Evolutionary conservation across 2,797 vertebrate species (phyloP), one percentile per base, ranked within the genome.

Genomic region (Pteropus rufus): DNA sequence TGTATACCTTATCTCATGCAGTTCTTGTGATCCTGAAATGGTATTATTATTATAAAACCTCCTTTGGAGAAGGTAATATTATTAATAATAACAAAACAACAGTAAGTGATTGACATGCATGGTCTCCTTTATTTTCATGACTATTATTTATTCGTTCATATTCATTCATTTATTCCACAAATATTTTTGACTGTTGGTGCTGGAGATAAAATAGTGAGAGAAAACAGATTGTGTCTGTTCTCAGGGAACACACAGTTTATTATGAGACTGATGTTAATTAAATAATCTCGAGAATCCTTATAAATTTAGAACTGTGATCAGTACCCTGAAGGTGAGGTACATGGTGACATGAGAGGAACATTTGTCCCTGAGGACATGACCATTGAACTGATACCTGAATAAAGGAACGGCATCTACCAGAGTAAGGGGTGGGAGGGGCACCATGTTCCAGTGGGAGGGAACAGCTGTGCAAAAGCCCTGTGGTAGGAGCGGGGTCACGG

Each of bases 261-360:
- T 77, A 62, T 36, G 79, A 82, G 56, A 86, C 3, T 41, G 36
- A 62, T 93, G 21, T 72, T 89, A 90, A 93, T 85, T 46, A 86
- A 91, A 87, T 65, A 41, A 87, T 76, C 36, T 86, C 31, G 56
- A 34, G 79, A 93, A 67, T 65, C 54, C 46, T 70, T 69, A 34
- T 83, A 83, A 87, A 93, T 87, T 75, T 92, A 72, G 60, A 95
- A 56, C 65, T 89, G 36, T 83, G 54, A 58, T 49, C n/a, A 36
- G 4, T 72, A n/a, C 21, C 87, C 65, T 60, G 21, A 60, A 31
- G 60, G 34, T 44, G 75, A 93, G 60, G 60, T 46, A 23, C 3
- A 14, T 23, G 19, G 34, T 39, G 36, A n/a, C 46, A 34, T 73
- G 16, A 89, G 41, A 95, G 10, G n/a, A 7, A 44, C 36, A 26